Base-by-base conservation (phyloP, 1,140 invertebrate species). In the Diuraphis noxia region DNA sequence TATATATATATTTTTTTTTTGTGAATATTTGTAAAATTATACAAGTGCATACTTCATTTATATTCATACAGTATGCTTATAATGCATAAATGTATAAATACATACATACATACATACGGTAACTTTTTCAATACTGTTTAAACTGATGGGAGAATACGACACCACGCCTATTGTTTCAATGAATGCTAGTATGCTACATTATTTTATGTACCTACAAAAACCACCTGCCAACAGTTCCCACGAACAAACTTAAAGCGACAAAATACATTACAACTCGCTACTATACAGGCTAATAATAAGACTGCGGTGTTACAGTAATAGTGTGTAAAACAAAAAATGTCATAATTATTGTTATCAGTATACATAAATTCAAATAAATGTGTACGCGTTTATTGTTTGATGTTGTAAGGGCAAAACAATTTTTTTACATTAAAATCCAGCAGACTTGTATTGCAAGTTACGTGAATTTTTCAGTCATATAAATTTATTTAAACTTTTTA, bases 161-260 rank as follows among this genome's bases (percentile, higher is more conserved):
- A 56, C 49, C 25, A 38, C 43, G 52, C 34, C 43, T 91, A 34
- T 91, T 82, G 23, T 91, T 81, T 91, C 77, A 79, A 52, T 52
- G 34, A 91, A 49, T 23, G 77, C 30, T 40, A 82, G 34, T 82
- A 49, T 23, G 77, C 30, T 40, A 82, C 89, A 91, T 49, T 91
- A 46, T 89, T 89, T 41, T 91, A 56, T 56, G 25, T 56, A 52
- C 9, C 13, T 43, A 91, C 89, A 38, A 34, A 38, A 82, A 63
- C 77, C 89, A 91, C 89, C 77, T 91, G 89, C 25, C 34, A 38
- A 79, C 43, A 91, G 8, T 91, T 91, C 89, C 72, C 89, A 91
- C 89, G 89, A 43, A 82, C 36, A 49, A 52, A 49, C 77, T 25
- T 36, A 34, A 38, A 79, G 34, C 72, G 6, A 91, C 89, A 36